phyloP scores from a whole-genome alignment of 2,797 vertebrate genomes.

The Clarias pachynema region DNA sequence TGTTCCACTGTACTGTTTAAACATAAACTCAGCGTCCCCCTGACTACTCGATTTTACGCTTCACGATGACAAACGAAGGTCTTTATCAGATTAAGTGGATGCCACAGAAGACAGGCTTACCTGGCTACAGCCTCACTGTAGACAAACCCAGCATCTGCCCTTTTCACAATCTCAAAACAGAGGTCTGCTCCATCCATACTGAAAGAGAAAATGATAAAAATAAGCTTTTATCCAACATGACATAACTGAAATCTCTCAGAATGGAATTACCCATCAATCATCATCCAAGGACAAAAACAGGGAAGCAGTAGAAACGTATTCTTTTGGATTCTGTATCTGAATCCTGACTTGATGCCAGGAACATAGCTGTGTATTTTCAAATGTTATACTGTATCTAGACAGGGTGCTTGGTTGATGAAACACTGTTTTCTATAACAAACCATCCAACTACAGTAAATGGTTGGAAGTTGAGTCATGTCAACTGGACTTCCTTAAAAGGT shows the following conservation, averaged over 20 bases:
- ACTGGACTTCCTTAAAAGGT: too few species aligned
- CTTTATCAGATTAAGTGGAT: neutral
- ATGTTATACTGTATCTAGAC: neutral
- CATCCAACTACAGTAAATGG: too few species aligned
- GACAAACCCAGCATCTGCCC: conserved; percentile 97
- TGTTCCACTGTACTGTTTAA: neutral
- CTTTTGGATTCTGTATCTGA: neutral
- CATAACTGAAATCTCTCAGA: neutral
- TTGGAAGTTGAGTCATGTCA: too few species aligned
- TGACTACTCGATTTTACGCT: neutral
- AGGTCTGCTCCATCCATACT: conserved; percentile 98
- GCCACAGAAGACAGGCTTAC: conserved; percentile 66
- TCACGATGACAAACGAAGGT: neutral
- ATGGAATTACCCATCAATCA: neutral
- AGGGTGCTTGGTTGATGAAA: too few species aligned
- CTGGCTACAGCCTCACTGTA: conserved; percentile 99
- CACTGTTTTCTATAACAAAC: too few species aligned
- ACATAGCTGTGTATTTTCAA: neutral
- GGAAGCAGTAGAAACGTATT: neutral
- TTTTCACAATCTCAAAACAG: conserved; percentile 98
- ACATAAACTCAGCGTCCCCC: neutral
- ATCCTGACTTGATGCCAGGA: neutral
- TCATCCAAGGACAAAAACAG: neutral
- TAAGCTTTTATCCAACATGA: neutral
- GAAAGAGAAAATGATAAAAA: conserved; percentile 43